Evolutionary conservation across 1,140 invertebrate genomes (phyloP).

Genomic region (Bacillus rossius): DNA sequence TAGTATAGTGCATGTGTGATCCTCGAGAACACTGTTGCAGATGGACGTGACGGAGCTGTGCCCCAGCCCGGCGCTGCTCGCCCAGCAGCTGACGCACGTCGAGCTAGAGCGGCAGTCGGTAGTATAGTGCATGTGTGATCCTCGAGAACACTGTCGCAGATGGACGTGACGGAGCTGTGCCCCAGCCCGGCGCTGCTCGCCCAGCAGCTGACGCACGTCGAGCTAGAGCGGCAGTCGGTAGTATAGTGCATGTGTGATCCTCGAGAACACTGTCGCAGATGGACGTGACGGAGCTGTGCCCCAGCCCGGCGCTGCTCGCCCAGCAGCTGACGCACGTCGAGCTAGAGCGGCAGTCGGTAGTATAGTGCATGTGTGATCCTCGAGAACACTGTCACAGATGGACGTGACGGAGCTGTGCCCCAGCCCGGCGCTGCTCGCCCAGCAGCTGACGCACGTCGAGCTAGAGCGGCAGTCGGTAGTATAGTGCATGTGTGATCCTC

Average conservation of each 20-base stretch:
- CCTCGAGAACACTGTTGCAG: too few species aligned
- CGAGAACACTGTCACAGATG: slow-evolving; percentile 49
- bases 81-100: slow-evolving; percentile 91
- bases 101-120: slow-evolving; percentile 87
- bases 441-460: slow-evolving; percentile 92
- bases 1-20: too few species aligned
- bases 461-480: slow-evolving; percentile 84
- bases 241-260: too few species aligned
- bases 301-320: slow-evolving; percentile 74
- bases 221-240: slow-evolving; percentile 86
- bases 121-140: too few species aligned
- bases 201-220: slow-evolving; percentile 91
- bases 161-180: slow-evolving; percentile 73
- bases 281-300: slow-evolving; percentile 73
- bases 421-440: slow-evolving; percentile 74
- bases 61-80: slow-evolving; percentile 71
- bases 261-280: slow-evolving; percentile 50
- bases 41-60: slow-evolving; percentile 75
- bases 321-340: slow-evolving; percentile 94
- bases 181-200: slow-evolving; percentile 75
- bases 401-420: slow-evolving; percentile 76
- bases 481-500: too few species aligned
- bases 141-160: slow-evolving; percentile 47
- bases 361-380: too few species aligned
- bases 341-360: slow-evolving; percentile 82